Evolutionary conservation across 2,888 invertebrate species (phyloP).

Genomic region (Scaeva pyrastri): DNA sequence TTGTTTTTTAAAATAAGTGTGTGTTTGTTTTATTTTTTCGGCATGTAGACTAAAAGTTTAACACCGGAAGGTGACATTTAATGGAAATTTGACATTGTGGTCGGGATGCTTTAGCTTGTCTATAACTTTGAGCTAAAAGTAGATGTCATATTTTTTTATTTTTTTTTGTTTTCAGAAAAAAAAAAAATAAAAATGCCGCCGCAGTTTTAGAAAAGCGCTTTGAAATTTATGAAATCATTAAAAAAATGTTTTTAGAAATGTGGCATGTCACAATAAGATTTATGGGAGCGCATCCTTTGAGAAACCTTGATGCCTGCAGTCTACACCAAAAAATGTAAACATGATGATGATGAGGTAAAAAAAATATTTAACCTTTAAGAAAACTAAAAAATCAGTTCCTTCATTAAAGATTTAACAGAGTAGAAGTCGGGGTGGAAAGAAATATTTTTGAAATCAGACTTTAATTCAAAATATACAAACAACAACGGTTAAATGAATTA

Average conservation of each 20-base stretch:
- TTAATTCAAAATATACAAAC: too few species aligned
- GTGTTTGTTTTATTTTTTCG: slow-evolving; percentile 6
- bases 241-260: slow-evolving; percentile 23
- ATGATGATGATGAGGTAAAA: too few species aligned
- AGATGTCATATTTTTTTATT: slow-evolving; percentile 24
- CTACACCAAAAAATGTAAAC: too few species aligned
- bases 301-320: too few species aligned
- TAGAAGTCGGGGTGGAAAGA: too few species aligned
- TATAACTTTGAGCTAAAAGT: slow-evolving; percentile 19
- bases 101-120: slow-evolving; percentile 30
- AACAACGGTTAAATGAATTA: too few species aligned
- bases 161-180: too few species aligned
- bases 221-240: slow-evolving; percentile 43
- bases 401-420: too few species aligned
- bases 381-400: too few species aligned
- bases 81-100: slow-evolving; percentile 51
- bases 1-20: slow-evolving; percentile 16
- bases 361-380: too few species aligned
- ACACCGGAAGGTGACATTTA: slow-evolving; percentile 70
- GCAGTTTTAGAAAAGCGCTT: not conserved
- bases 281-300: slow-evolving; percentile 13
- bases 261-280: slow-evolving; percentile 16
- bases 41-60: slow-evolving; percentile 28
- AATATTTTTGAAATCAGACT: too few species aligned
- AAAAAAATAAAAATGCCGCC: slow-evolving; percentile 36